A percentile compares a stretch with the other conserved stretches of the same genome.
Evolutionary conservation across 2,113 vertebrate species (phyloP).

Genomic region (Leucosticte australis): DNA sequence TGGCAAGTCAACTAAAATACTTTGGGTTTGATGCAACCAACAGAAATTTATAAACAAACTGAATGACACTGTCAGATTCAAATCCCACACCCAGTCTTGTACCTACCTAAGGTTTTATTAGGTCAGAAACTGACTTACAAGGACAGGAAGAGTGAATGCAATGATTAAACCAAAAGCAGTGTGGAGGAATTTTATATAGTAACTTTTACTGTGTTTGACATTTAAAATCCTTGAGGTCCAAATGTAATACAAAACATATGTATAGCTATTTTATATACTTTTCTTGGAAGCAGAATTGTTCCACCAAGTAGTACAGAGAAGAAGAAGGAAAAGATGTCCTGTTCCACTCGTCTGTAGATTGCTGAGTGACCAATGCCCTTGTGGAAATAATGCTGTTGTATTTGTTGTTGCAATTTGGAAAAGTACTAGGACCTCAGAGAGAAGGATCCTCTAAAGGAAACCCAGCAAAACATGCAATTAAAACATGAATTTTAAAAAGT

Average conservation of each 20-base stretch:
- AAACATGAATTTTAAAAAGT: background rate
- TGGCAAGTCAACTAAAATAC: background rate
- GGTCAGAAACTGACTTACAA: background rate
- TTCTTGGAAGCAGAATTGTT: background rate
- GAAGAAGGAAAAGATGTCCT: background rate
- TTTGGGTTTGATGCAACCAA: background rate
- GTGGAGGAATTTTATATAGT: background rate
- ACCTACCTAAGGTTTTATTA: background rate
- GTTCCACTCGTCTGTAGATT: background rate
- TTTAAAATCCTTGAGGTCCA: background rate
- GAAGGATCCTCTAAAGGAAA: background rate
- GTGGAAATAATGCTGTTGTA: background rate
- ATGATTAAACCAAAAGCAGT: background rate
- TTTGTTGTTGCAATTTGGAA: background rate
- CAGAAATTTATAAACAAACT: background rate
- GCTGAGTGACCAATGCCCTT: background rate
- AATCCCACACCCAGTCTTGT: background rate
- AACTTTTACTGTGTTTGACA: background rate
- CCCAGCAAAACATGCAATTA: background rate
- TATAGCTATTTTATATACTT: background rate
- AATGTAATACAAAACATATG: background rate
- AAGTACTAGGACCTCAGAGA: background rate
- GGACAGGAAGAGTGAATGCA: accelerated
- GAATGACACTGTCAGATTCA: background rate
- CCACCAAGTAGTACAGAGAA: background rate